phyloP scores from a whole-genome alignment of 2,888 invertebrate species.

The Tuberolachnus salignus region DNA sequence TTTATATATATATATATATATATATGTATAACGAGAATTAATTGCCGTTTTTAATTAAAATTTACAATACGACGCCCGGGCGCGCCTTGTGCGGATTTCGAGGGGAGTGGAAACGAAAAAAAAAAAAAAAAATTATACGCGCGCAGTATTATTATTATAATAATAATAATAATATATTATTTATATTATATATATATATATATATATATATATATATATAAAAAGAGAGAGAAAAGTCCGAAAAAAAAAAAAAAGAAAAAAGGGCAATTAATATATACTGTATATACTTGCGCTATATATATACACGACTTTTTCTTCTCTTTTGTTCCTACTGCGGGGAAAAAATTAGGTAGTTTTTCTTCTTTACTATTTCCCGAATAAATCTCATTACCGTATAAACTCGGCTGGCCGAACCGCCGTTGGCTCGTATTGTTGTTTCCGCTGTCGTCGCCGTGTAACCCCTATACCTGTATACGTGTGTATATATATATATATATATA shows the following conservation, averaged over 20 bases:
- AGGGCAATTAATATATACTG: conserved; percentile 35
- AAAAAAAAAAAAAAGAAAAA: no score
- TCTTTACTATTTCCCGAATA: conserved; percentile 33
- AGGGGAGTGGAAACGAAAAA: not conserved
- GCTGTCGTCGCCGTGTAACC: not conserved
- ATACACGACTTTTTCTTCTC: conserved; percentile 13
- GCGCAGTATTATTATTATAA: not conserved
- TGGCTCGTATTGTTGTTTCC: not conserved
- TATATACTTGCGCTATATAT: no score
- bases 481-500: not conserved
- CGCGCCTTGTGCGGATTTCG: not conserved
- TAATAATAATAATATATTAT: no score
- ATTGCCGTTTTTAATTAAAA: conserved; percentile 56
- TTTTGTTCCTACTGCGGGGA: conserved; percentile 19
- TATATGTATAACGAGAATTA: conserved; percentile 56
- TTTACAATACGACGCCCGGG: conserved; percentile 49
- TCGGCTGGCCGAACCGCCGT: not conserved
- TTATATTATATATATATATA: no score
- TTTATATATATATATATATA: no score
- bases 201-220: no score
- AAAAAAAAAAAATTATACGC: conserved; percentile 17
- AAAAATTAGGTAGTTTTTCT: conserved; percentile 42
- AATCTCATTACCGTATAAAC: conserved; percentile 11
- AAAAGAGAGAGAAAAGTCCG: conserved; percentile 27
- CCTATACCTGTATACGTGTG: not conserved